Conservation (phyloP, 2,797 vertebrate species). For the Sphaeramia orbicularis region DNA sequence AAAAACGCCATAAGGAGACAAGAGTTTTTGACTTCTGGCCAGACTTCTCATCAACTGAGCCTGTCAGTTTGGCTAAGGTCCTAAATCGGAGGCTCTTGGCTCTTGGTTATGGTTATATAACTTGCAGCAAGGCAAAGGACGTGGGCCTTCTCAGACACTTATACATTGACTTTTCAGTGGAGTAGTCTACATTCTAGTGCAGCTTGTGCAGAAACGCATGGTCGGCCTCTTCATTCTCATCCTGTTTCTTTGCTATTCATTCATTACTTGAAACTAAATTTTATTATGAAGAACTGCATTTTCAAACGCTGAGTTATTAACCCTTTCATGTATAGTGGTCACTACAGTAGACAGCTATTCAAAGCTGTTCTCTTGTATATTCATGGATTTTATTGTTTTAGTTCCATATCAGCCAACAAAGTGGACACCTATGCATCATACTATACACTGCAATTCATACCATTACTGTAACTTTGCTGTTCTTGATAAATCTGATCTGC, state of each 20-base stretch:
- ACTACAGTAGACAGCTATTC: too few relatives aligned
- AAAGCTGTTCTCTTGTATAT: too few relatives aligned
- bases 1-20: constrained; percentile 23
- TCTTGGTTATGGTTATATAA: constrained; percentile 53
- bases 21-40: constrained; percentile 21
- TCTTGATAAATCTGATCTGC: too few relatives aligned
- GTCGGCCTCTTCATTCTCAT: not conserved
- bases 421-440: too few relatives aligned
- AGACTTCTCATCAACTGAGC: constrained; percentile 48
- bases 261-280: constrained; percentile 2
- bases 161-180: constrained; percentile 31
- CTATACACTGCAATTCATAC: too few relatives aligned
- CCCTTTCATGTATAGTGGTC: too few relatives aligned
- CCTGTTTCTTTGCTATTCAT: not conserved
- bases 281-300: constrained; percentile 4
- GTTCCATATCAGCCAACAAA: too few relatives aligned
- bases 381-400: too few relatives aligned
- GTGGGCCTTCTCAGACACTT: constrained; percentile 27
- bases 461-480: too few relatives aligned
- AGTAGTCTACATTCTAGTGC: constrained; percentile 28
- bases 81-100: constrained; percentile 44
- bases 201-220: not conserved
- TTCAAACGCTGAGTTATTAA: not conserved
- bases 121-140: constrained; percentile 33
- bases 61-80: constrained; percentile 49